Evolutionary conservation across 2,113 vertebrate genomes (phyloP).

Genomic region (Hipposideros armiger): DNA sequence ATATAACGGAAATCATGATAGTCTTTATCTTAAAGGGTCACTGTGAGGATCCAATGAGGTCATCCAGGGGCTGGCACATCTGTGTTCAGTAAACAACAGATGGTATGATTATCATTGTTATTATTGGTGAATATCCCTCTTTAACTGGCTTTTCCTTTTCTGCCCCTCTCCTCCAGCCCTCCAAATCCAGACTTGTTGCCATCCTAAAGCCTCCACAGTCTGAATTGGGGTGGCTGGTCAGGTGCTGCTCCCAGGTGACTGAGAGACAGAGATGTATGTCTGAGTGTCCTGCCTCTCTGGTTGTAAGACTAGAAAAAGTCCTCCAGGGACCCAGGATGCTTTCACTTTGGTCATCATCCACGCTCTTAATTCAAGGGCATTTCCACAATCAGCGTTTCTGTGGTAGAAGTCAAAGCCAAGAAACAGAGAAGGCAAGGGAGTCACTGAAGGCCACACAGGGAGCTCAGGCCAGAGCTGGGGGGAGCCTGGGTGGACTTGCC

Average conservation of each 20-base stretch:
- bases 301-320: not conserved
- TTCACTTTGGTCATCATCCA: not conserved
- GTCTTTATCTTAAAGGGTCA: not conserved
- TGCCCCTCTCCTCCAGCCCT: not conserved
- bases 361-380: not conserved
- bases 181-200: not conserved
- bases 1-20: not conserved
- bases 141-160: not conserved
- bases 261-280: not conserved
- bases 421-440: not conserved
- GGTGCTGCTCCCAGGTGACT: not conserved
- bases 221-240: not conserved
- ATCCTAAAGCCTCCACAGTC: not conserved
- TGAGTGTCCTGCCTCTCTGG: not conserved
- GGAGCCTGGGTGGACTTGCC: not conserved
- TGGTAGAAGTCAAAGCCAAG: conserved; percentile 49
- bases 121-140: not conserved
- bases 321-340: not conserved
- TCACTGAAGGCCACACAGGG: not conserved
- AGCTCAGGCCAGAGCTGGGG: not conserved
- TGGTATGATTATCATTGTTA: not conserved
- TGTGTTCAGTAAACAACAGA: not conserved
- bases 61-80: not conserved
- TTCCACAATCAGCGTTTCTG: conserved; percentile 50
- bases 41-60: not conserved